A percentile compares a stretch with the other conserved stretches of the same genome.
phyloP scores from a whole-genome alignment of 2,888 invertebrate species.

The Neoascia interrupta region DNA sequence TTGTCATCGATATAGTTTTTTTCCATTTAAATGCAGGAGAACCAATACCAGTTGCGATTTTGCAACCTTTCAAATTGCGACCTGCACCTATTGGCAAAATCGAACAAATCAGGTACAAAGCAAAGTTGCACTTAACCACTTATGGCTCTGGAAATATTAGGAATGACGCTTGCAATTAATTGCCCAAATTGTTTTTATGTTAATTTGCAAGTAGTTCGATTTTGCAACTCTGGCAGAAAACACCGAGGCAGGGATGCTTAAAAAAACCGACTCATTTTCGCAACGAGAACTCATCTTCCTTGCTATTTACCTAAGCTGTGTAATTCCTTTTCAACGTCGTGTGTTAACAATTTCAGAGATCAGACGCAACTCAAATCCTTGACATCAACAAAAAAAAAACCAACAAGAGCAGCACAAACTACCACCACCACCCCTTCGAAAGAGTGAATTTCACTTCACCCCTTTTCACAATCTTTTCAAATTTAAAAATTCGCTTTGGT shows the following conservation, averaged over 20 bases:
- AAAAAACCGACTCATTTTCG: neutral
- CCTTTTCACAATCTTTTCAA: slow-evolving; percentile 51
- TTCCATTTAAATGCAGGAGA: neutral
- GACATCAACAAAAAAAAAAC: slow-evolving; percentile 39
- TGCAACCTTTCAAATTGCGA: no score
- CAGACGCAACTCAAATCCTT: slow-evolving; percentile 48
- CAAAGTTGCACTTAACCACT: no score
- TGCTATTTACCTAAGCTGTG: slow-evolving; percentile 36
- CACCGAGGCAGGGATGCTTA: no score
- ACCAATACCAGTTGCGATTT: no score
- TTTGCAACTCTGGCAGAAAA: no score
- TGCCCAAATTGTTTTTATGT: no score
- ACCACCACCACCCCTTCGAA: slow-evolving; percentile 40
- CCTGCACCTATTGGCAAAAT: no score
- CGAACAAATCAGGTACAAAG: no score
- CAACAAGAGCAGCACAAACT: slow-evolving; percentile 44
- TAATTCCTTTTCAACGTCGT: slow-evolving; percentile 36
- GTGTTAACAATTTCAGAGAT: slow-evolving; percentile 52
- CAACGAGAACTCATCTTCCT: no score
- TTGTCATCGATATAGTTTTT: slow-evolving; percentile 31
- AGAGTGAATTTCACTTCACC: slow-evolving; percentile 19
- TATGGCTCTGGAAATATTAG: no score
- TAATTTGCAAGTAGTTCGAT: no score
- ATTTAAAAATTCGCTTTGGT: slow-evolving; percentile 63
- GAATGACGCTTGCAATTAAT: no score